These are phyloP conservation scores for Acomys russatus DNA, from an alignment of 2,797 vertebrate species.

Conservation along the genomic window DNA sequence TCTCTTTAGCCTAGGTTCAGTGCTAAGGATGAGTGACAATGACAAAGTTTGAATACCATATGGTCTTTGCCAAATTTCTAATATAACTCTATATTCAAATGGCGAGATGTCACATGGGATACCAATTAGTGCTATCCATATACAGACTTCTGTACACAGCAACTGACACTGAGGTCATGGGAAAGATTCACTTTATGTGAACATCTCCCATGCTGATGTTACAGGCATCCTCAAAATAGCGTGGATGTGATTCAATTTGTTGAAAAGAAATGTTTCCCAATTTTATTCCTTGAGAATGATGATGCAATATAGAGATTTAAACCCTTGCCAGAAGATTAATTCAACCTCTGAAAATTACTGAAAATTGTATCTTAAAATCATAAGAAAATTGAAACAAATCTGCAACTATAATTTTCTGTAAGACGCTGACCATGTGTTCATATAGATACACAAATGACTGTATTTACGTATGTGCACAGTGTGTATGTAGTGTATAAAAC, in stretches of 20 bases:
- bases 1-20: background rate
- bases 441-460: background rate
- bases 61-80: conserved; percentile 42
- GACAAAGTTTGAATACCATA: background rate
- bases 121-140: background rate
- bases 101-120: background rate
- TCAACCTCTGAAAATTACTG: background rate
- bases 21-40: conserved; percentile 16
- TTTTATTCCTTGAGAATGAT: conserved; percentile 26
- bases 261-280: background rate
- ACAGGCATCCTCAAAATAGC: conserved; percentile 29
- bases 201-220: background rate
- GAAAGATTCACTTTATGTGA: background rate
- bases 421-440: background rate
- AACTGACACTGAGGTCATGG: background rate
- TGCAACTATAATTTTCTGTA: background rate
- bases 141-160: background rate
- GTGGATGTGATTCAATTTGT: background rate
- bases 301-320: background rate
- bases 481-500: background rate
- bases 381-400: background rate
- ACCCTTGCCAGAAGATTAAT: background rate
- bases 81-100: background rate
- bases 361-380: conserved; percentile 18
- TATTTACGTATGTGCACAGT: background rate